A percentile compares a stretch with the other conserved stretches of the same genome.
phyloP scores from a whole-genome alignment of 2,113 vertebrate genomes.

The Neogobius melanostomus region DNA sequence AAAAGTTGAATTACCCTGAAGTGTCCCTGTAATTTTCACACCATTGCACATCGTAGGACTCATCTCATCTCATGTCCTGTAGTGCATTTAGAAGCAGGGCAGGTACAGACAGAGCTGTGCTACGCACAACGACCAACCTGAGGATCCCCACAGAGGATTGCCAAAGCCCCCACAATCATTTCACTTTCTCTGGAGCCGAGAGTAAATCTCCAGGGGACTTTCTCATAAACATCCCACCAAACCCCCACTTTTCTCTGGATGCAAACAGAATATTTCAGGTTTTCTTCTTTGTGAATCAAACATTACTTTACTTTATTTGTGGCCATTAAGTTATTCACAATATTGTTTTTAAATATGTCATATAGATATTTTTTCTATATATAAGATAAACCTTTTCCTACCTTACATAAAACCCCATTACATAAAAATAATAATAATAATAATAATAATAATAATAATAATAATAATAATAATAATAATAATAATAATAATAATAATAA shows the following conservation, averaged over 20 bases:
- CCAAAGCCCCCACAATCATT: slow-evolving; percentile 24
- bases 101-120: slow-evolving; percentile 16
- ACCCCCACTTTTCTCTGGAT: slow-evolving; percentile 14
- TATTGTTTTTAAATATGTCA: too few species aligned
- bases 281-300: slow-evolving; percentile 8
- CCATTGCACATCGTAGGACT: too few species aligned
- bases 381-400: too few species aligned
- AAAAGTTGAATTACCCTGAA: not conserved
- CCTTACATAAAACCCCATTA: too few species aligned
- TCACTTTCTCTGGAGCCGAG: slow-evolving; percentile 17
- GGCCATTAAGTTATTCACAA: too few species aligned
- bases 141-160: slow-evolving; percentile 16
- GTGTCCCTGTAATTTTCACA: too few species aligned
- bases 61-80: not conserved
- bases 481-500: too few species aligned
- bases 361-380: too few species aligned
- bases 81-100: not conserved
- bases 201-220: slow-evolving; percentile 24
- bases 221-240: slow-evolving; percentile 13
- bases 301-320: not conserved
- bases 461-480: too few species aligned
- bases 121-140: slow-evolving; percentile 23
- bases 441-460: too few species aligned
- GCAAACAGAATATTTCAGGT: slow-evolving; percentile 13
- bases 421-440: too few species aligned